Base-by-base conservation (phyloP, 2,888 invertebrate genomes). In the Venusia cambrica region DNA sequence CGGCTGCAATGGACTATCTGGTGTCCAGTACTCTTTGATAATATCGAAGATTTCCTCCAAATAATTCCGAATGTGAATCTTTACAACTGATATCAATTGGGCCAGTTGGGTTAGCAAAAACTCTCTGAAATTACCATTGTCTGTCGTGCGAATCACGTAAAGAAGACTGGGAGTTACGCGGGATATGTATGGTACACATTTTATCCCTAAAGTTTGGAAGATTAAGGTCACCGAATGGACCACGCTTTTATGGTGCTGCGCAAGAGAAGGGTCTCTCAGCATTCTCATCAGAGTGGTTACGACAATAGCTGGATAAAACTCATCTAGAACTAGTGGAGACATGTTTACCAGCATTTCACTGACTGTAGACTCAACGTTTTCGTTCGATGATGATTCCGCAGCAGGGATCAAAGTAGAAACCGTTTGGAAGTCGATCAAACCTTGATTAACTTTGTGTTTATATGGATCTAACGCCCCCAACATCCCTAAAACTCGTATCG, bases 391-490 rank as follows among this genome's bases (percentile, higher is more conserved):
- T 1, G 91, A 88, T 64, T 92, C 90, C 1, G 91, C 90, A 56
- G 93, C 90, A 0, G 96, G 93, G 38, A 96, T 93, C 15, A 96
- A 87, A 3, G 93, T 93, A 0, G 95, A 92, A 48, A 94, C 92
- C 3, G 91, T 92, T 72, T 95, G 94, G 40, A 93, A 93, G 65
- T 97, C 97, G 32, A 98, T 96, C 49, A 96, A 90, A 0, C 98
- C 98, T 43, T 96, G 91, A 73, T 96, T 97, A 80, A 98, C 95
- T 85, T 98, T 98, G 70, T 99, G 97, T 62, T 96, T 96, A 80
- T 98, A 99, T 0, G 99, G 99, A 89, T 99, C 99, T 55, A 99
- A 89, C 0, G 99, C 99, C 2, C 99, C 99, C 0, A 99, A 87
- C 4, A 99, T 83, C 0, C 99, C 99, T 12, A 99, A 83, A 3